Conservation (phyloP, 2,888 invertebrate genomes). For the Drosophila gaucha region DNA sequence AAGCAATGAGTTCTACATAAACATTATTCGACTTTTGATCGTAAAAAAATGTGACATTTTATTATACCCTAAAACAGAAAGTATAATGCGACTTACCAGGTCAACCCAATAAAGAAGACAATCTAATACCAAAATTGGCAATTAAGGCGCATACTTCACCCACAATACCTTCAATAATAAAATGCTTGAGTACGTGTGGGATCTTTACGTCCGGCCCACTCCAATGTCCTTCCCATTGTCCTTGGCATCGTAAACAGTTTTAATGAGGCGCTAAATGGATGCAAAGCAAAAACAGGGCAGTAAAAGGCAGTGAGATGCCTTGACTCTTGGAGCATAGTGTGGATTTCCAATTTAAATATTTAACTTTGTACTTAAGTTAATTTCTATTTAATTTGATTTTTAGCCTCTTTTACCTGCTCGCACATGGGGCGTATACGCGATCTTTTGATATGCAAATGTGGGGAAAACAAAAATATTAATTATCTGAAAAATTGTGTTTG, state of each 20-base stretch:
- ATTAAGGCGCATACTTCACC: slow-evolving; percentile 29
- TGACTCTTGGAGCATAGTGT: slow-evolving; percentile 8
- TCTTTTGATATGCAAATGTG: slow-evolving; percentile 59
- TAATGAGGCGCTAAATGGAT: slow-evolving; percentile 53
- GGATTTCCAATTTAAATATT: slow-evolving; percentile 44
- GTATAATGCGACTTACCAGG: slow-evolving; percentile 1
- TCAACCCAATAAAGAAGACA: slow-evolving; percentile 30
- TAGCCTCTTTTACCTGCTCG: not conserved
- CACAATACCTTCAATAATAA: slow-evolving; percentile 35
- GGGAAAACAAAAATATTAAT: slow-evolving; percentile 43
- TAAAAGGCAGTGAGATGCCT: slow-evolving; percentile 13
- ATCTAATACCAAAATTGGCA: slow-evolving; percentile 47
- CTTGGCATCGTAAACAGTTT: slow-evolving; percentile 47
- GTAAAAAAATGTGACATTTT: slow-evolving; percentile 13
- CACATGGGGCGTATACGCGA: slow-evolving; percentile 26
- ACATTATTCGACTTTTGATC: slow-evolving; percentile 5
- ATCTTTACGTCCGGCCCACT: slow-evolving; percentile 20
- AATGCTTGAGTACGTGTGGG: slow-evolving; percentile 47
- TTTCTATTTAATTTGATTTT: slow-evolving; percentile 34
- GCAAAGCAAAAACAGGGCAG: slow-evolving; percentile 18
- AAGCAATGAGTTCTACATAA: not conserved
- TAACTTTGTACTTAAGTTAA: slow-evolving; percentile 38
- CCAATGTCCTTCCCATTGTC: slow-evolving; percentile 13
- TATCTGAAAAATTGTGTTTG: slow-evolving; percentile 30
- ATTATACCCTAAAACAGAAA: slow-evolving; percentile 3